Evolutionary conservation across 2,888 invertebrate genomes (phyloP).

Genomic region (Drosophila recens): DNA sequence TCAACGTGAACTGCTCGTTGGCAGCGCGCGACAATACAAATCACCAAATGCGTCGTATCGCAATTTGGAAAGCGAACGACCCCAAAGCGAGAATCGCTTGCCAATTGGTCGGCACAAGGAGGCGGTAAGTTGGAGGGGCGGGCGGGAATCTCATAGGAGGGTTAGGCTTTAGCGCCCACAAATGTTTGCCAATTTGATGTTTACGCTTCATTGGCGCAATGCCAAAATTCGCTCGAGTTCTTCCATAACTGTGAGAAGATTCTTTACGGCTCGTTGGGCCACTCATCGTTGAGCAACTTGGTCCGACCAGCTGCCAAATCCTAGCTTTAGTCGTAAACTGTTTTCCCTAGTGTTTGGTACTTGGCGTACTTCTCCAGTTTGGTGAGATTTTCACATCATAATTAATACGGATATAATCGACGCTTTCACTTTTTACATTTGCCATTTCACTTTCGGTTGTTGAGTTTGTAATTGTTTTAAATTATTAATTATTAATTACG

Average conservation of each 20-base stretch:
- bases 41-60: slow-evolving; percentile 69
- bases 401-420: slow-evolving; percentile 5
- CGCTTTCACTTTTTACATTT: slow-evolving; percentile 14
- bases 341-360: slow-evolving; percentile 40
- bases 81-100: slow-evolving; percentile 76
- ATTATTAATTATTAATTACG: slow-evolving; percentile 28
- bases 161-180: slow-evolving; percentile 30
- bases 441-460: slow-evolving; percentile 2
- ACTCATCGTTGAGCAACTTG: slow-evolving; percentile 21
- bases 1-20: slow-evolving; percentile 70
- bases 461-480: slow-evolving; percentile 1
- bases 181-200: slow-evolving; percentile 47
- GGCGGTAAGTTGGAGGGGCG: slow-evolving; percentile 55
- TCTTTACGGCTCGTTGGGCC: slow-evolving; percentile 67
- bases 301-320: slow-evolving; percentile 30
- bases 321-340: slow-evolving; percentile 47
- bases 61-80: slow-evolving; percentile 66
- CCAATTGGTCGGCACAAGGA: slow-evolving; percentile 53
- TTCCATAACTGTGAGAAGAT: slow-evolving; percentile 64
- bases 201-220: slow-evolving; percentile 63
- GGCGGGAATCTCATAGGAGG: slow-evolving; percentile 10
- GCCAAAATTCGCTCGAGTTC: slow-evolving; percentile 52
- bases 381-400: slow-evolving; percentile 10
- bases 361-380: neutral
- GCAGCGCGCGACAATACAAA: slow-evolving; percentile 71